Percentiles rank a stretch among this genome's conserved stretches.
phyloP scores from a whole-genome alignment of 2,888 invertebrate genomes.

The Morinoia aosen region DNA sequence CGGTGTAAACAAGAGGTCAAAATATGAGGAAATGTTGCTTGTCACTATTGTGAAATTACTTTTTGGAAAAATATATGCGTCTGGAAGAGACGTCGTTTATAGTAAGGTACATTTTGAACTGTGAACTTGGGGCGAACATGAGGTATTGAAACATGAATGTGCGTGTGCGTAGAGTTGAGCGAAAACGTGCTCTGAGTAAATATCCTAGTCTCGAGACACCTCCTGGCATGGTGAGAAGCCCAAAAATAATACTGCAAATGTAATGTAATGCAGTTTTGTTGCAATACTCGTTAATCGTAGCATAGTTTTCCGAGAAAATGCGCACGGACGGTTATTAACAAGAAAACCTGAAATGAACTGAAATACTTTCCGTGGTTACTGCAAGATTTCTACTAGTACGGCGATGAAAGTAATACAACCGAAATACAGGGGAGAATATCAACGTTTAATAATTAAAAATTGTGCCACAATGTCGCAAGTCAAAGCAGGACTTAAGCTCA shows the following conservation, averaged over 20 bases:
- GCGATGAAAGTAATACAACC: not conserved
- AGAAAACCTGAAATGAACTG: not conserved
- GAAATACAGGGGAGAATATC: not conserved
- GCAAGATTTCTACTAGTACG: too few species aligned
- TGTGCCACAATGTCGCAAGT: too few species aligned
- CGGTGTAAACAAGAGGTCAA: not conserved
- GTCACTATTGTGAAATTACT: not conserved
- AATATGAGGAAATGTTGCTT: not conserved
- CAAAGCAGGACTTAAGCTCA: too few species aligned
- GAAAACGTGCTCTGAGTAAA: not conserved
- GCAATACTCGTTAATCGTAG: too few species aligned
- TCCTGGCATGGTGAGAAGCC: not conserved
- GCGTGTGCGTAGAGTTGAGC: not conserved
- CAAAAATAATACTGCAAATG: not conserved
- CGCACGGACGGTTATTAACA: not conserved
- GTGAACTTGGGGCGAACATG: not conserved
- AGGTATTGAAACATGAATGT: not conserved
- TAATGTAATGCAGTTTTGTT: too few species aligned
- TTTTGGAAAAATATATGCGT: not conserved
- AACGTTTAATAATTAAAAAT: too few species aligned
- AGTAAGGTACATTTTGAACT: not conserved
- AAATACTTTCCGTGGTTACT: too few species aligned
- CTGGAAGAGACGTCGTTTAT: not conserved
- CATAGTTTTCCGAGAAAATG: too few species aligned
- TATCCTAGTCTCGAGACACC: not conserved